These are phyloP conservation scores for Galagoides demidoff DNA, from an alignment of 2,797 vertebrate genomes.

Conservation along the genomic window DNA sequence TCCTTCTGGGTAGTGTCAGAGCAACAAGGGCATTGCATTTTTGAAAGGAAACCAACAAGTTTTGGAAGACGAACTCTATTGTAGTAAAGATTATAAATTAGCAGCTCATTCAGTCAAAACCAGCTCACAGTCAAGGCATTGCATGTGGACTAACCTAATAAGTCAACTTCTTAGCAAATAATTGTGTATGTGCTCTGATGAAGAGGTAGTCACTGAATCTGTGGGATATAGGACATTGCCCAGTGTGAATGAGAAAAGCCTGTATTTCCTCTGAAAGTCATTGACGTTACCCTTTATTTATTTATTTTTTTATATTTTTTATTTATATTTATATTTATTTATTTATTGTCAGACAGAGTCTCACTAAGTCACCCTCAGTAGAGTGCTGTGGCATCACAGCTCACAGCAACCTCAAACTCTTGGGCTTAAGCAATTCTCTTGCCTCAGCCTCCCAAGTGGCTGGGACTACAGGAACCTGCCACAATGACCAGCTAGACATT, in stretches of 20 bases:
- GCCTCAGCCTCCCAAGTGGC: too few relatives aligned
- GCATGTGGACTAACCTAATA: neutral
- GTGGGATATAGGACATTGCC: neutral
- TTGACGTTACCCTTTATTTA: neutral
- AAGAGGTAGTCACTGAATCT: neutral
- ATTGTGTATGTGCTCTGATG: neutral
- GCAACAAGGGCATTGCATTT: neutral
- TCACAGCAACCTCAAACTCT: too few relatives aligned
- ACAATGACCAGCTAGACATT: too few relatives aligned
- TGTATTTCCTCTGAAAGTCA: neutral
- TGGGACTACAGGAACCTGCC: too few relatives aligned
- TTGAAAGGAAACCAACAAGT: neutral
- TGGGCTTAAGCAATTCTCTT: too few relatives aligned
- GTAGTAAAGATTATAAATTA: conserved; percentile 3
- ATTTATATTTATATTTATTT: too few relatives aligned
- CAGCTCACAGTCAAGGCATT: neutral
- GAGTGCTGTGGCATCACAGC: too few relatives aligned
- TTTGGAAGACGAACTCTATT: neutral
- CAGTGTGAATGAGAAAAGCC: neutral
- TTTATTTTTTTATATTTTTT: too few relatives aligned
- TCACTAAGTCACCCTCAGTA: too few relatives aligned
- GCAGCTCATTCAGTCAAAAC: neutral
- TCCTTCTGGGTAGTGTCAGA: neutral
- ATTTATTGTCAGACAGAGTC: too few relatives aligned
- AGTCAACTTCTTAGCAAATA: neutral